Base-by-base conservation (phyloP, 1,140 invertebrate genomes). In the Calliopsis andreniformis region DNA sequence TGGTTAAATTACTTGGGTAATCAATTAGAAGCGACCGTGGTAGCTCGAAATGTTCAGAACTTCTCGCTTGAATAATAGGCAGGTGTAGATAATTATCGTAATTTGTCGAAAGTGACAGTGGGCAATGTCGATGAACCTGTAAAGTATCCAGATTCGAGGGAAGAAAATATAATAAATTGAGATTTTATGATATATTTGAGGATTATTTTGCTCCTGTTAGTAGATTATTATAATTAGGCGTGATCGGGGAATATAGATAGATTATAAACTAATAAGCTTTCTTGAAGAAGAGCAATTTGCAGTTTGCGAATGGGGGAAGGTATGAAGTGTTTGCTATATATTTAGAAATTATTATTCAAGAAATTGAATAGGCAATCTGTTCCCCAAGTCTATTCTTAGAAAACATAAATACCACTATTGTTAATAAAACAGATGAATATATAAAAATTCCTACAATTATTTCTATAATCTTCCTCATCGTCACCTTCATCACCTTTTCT, bases 1-100 rank as follows among this genome's bases (percentile, higher is more conserved):
- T 49, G 72, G 67, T 82, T 80, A 70, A 64, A 76, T 66, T 69
- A 64, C 51, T 28, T 1, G 25, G 51, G 51, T 32, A 53, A 82
- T 82, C 78, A 76, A 69, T 80, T 82, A 67, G 47, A 47, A 51
- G 67, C 25, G 35, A 39, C 45, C n/a, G 43, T 0, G 16, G 28
- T 14, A 0, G 12, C n/a, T 42, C 25, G n/a, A 47, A 62, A 35
- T 23, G 43, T 51, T 71, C 61, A 16, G 23, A 47, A 59, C 47
- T 61, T 23, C 16, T 63, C 42, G 35, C 25, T 18, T 23, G 2
- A 25, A 32, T 45, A 55, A 63, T 23, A 45, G 63, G 69, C 42
- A 56, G 51, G 62, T 67, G 62, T n/a, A 45, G 67, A 73, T 73
- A 67, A 73, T 47, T 42, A 56, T 73, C 71, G 20, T 35, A 73